Evolutionary conservation across 2,797 vertebrate species (phyloP).

Genomic region (Hippopotamyrus pictus): DNA sequence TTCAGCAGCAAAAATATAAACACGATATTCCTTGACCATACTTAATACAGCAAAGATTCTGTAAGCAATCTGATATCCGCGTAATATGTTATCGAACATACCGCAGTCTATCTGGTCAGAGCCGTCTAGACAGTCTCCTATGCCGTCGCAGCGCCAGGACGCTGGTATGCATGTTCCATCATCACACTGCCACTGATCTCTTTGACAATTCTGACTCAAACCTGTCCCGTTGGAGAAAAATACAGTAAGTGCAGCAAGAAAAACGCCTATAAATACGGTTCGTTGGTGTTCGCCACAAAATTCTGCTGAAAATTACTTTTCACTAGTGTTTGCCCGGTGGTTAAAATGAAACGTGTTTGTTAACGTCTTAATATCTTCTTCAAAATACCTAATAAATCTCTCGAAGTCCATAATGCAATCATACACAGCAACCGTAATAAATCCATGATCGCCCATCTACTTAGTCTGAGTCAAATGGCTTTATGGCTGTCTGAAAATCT

Average conservation of each 20-base stretch:
- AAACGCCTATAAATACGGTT: not conserved
- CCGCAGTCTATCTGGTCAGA: conserved; percentile 73
- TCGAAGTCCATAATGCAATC: not conserved
- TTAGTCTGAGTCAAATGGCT: conserved; percentile 8
- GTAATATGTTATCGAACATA: not conserved
- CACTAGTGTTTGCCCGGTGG: not conserved
- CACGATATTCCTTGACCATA: not conserved
- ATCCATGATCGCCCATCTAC: conserved; percentile 22
- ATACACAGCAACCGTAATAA: not conserved
- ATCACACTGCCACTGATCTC: conserved; percentile 73
- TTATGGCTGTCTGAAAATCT: not conserved
- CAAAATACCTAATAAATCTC: conserved; percentile 21
- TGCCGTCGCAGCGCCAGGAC: conserved; percentile 76
- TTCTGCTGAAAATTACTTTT: not conserved
- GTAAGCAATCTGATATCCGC: not conserved
- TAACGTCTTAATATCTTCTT: not conserved
- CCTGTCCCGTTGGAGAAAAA: not conserved
- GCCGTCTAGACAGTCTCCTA: conserved; percentile 74
- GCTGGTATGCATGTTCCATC: conserved; percentile 68
- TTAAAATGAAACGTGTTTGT: not conserved
- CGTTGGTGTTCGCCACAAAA: not conserved
- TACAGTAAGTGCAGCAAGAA: not conserved
- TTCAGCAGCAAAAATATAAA: not conserved
- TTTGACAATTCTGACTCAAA: conserved; percentile 41
- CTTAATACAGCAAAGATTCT: not conserved